A percentile compares a stretch with the other conserved stretches of the same genome.
Conservation (phyloP, 1,140 invertebrate genomes). For the Drosophila mauritiana region DNA sequence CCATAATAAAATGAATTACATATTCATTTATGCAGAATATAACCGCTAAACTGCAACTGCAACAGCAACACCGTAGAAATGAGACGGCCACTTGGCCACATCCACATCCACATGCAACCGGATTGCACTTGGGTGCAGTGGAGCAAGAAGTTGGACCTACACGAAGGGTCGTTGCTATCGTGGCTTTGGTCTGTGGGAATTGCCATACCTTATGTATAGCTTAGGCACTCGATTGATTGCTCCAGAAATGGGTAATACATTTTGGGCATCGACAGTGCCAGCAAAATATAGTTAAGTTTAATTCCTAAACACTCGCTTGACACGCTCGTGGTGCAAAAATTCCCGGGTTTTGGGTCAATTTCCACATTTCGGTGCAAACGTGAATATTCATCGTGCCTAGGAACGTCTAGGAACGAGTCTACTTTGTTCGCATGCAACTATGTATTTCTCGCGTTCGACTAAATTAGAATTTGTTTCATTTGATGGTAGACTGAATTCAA, state of each 20-base stretch:
- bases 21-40: slow-evolving; percentile 78
- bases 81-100: slow-evolving; percentile 25
- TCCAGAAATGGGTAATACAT: slow-evolving; percentile 7
- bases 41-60: slow-evolving; percentile 72
- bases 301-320: background rate
- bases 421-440: slow-evolving; percentile 61
- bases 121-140: slow-evolving; percentile 43
- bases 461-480: slow-evolving; percentile 58
- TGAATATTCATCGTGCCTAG: slow-evolving; percentile 56
- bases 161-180: slow-evolving; percentile 46
- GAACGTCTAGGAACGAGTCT: slow-evolving; percentile 37
- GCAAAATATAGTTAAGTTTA: background rate
- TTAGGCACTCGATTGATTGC: slow-evolving; percentile 33
- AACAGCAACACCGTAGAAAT: slow-evolving; percentile 46
- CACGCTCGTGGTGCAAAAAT: background rate
- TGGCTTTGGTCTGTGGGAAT: slow-evolving; percentile 49
- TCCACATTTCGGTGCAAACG: slow-evolving; percentile 24
- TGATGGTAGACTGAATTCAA: slow-evolving; percentile 22
- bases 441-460: slow-evolving; percentile 65
- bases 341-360: slow-evolving; percentile 30
- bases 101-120: slow-evolving; percentile 17
- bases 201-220: background rate
- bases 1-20: slow-evolving; percentile 73
- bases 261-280: background rate
- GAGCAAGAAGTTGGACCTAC: slow-evolving; percentile 59